Conservation (phyloP, 2,113 vertebrate species). For the Uria aalge region DNA sequence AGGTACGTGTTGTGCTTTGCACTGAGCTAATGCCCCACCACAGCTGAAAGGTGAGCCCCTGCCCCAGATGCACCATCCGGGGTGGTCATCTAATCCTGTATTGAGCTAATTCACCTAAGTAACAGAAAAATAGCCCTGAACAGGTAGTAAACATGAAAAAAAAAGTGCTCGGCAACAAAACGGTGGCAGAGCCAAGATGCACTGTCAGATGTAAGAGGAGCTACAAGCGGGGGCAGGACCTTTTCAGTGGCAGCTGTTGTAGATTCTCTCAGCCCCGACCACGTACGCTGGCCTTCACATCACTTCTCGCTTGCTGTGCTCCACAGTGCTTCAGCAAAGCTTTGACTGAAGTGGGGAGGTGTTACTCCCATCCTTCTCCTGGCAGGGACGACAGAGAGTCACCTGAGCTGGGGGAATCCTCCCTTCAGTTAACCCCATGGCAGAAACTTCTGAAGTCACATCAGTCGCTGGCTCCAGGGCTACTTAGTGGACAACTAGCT, state of each 20-base stretch:
- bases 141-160: neutral
- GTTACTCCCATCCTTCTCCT: neutral
- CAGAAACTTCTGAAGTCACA: neutral
- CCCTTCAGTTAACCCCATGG: neutral
- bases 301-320: neutral
- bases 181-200: neutral
- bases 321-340: neutral
- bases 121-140: neutral
- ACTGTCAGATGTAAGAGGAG: neutral
- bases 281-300: fast-evolving
- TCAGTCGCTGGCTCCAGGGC: neutral
- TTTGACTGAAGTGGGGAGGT: neutral
- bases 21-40: neutral
- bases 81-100: neutral
- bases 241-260: neutral
- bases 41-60: neutral
- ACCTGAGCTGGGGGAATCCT: neutral
- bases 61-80: neutral
- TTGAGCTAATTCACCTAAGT: neutral
- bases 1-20: fast-evolving
- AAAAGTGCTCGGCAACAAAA: neutral
- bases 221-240: neutral
- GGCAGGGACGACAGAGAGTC: neutral
- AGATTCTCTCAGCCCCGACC: neutral
- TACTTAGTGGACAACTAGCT: neutral